Percentiles rank a stretch among this genome's conserved stretches.
These are phyloP conservation scores for Nomada goodeniana DNA, from an alignment of 2,888 invertebrate species.

Conservation along the genomic window DNA sequence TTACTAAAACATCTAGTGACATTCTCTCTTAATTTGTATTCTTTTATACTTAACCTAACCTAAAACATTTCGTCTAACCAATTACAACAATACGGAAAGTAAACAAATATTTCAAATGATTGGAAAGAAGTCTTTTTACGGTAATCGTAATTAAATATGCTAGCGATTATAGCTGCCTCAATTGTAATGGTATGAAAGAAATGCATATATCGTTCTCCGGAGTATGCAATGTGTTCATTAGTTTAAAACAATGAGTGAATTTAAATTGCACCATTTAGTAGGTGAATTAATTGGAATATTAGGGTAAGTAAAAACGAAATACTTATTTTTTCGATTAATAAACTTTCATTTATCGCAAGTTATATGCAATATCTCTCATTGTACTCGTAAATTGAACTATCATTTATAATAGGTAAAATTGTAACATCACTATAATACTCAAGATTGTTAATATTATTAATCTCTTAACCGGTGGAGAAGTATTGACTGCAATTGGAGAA, in stretches of 20 bases:
- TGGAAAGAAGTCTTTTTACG: not conserved
- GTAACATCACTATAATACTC: too few relatives aligned
- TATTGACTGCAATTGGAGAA: too few relatives aligned
- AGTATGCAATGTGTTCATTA: slow-evolving; percentile 13
- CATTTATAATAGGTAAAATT: too few relatives aligned
- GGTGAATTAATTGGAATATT: slow-evolving; percentile 78
- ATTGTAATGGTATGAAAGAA: not conserved
- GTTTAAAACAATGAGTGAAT: slow-evolving; percentile 79
- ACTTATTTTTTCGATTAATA: not conserved
- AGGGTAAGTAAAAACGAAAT: slow-evolving; percentile 69
- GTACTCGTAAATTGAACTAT: not conserved
- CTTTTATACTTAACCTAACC: slow-evolving; percentile 7
- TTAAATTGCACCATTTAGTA: slow-evolving; percentile 80
- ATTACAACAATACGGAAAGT: slow-evolving; percentile 14
- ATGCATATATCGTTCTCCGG: slow-evolving; percentile 3
- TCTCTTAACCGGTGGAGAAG: too few relatives aligned
- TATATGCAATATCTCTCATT: not conserved
- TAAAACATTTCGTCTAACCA: slow-evolving; percentile 7
- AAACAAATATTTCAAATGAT: slow-evolving; percentile 33
- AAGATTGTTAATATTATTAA: not conserved
- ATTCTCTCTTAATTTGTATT: not conserved
- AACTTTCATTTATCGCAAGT: not conserved
- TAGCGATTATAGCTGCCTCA: not conserved
- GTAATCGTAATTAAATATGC: slow-evolving; percentile 6
- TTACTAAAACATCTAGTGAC: not conserved